Evolutionary conservation across 2,888 invertebrate species (phyloP).

Genomic region (Timandra comae): DNA sequence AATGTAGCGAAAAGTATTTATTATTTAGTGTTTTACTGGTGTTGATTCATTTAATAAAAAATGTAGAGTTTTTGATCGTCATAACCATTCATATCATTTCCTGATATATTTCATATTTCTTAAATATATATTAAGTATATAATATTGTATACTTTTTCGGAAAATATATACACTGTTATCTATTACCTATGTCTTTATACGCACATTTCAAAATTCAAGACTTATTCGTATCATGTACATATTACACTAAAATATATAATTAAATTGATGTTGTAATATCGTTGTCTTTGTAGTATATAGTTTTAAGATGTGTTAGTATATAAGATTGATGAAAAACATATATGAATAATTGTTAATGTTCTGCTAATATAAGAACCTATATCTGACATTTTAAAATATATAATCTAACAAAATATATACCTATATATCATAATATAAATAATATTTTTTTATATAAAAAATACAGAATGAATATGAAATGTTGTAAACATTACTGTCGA

Average conservation of each 20-base stretch:
- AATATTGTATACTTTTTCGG: constrained; percentile 14
- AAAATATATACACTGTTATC: constrained; percentile 8
- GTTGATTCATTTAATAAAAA: constrained; percentile 24
- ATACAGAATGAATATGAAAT: no score
- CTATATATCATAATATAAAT: no score
- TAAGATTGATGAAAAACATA: not conserved
- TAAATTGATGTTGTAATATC: constrained; percentile 54
- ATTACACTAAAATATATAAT: constrained; percentile 32
- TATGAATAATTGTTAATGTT: constrained; percentile 19
- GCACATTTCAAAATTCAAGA: constrained; percentile 72
- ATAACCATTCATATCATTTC: constrained; percentile 29
- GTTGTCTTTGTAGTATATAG: constrained; percentile 47
- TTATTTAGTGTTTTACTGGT: constrained; percentile 34
- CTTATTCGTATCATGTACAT: constrained; percentile 60
- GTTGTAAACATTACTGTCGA: not conserved
- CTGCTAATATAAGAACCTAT: no score
- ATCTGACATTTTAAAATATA: no score
- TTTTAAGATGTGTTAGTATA: constrained; percentile 17
- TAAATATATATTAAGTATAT: constrained; percentile 7
- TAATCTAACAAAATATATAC: no score
- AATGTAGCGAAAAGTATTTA: constrained; percentile 31
- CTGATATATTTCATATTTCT: no score
- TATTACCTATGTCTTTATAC: constrained; percentile 34
- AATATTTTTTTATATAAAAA: no score
- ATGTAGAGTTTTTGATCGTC: constrained; percentile 25